A percentile compares a stretch with the other conserved stretches of the same genome.
Evolutionary conservation across 1,140 invertebrate species (phyloP).

Genomic region (Heliconius melpomene): DNA sequence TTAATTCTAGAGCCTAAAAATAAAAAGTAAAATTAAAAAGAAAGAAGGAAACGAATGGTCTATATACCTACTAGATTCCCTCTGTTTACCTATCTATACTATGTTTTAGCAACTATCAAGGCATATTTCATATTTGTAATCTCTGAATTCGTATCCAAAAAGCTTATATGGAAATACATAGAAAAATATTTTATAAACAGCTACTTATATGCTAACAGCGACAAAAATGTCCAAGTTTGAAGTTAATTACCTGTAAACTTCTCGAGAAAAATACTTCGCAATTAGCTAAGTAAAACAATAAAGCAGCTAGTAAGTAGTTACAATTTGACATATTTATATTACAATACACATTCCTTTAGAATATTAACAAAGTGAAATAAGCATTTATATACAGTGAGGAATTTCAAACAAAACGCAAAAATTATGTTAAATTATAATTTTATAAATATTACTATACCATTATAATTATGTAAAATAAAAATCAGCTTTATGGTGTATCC

Average conservation of each 20-base stretch:
- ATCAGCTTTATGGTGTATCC: too few relatives aligned
- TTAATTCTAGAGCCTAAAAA: too few relatives aligned
- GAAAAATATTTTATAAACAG: too few relatives aligned
- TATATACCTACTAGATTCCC: too few relatives aligned
- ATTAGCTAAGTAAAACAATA: not conserved
- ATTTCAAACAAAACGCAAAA: not conserved
- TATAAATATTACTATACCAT: not conserved
- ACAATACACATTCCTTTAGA: not conserved
- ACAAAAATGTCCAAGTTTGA: not conserved
- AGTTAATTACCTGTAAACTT: not conserved
- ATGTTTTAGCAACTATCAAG: too few relatives aligned
- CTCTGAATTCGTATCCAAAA: too few relatives aligned
- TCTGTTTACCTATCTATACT: too few relatives aligned
- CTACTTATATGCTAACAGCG: not conserved
- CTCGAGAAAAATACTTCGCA: not conserved
- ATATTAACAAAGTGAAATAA: not conserved
- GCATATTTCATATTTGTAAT: too few relatives aligned
- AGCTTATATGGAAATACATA: too few relatives aligned
- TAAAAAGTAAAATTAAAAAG: too few relatives aligned
- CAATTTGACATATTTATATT: not conserved
- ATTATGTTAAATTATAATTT: not conserved
- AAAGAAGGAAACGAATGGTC: too few relatives aligned
- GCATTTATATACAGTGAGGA: not conserved
- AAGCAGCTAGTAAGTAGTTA: not conserved
- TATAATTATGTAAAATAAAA: not conserved